Base-by-base conservation (phyloP, 2,113 vertebrate species). In the Eublepharis macularius region DNA sequence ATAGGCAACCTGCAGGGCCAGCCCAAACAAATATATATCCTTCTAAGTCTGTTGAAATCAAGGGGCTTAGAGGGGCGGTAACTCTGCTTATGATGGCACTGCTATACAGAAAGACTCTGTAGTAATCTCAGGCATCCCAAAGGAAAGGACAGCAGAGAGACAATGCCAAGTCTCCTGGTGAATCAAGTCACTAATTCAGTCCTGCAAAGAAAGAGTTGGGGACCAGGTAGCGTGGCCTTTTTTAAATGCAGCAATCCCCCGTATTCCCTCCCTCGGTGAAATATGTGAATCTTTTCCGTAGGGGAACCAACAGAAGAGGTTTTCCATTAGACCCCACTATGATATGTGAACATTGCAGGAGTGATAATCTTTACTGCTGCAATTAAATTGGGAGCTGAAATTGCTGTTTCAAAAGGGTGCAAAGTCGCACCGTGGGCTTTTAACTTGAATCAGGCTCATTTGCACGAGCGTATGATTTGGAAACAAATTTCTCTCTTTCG, bases 371-470 rank as follows among this genome's bases (percentile, higher is more conserved):
- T 73, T 63, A 32, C n/a, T 47, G 51, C 24, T 47, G 43, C 47
- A 79, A 54, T 36, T 77, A 34, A 77, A 10, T 2, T 70, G n/a
- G 34, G 34, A 70, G 34, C 39, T n/a, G n/a, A 4, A 36, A 19
- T 4, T n/a, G 16, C 47, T 76, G 63, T 69, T 32, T 57, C 9
- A 4, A 41, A 73, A 60, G 68, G 51, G 36, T 26, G 41, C 24
- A 47, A 57, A 78, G 57, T 76, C 47, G 51, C 51, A 74, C 51
- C 63, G 1, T 60, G 75, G 24, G 11, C 49, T 57, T 73, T 73
- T 80, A 73, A 47, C 7, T 63, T 73, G 49, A 86, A 60, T 80
- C 77, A 74, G 57, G 41, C 69, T 80, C n/a, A 47, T 79, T 80
- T 80, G 39, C 70, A 80, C 19, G 5, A 73, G 54, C 80, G 4